These are phyloP conservation scores for Chaetura pelagica DNA, from an alignment of 2,113 vertebrate genomes.

Conservation along the genomic window DNA sequence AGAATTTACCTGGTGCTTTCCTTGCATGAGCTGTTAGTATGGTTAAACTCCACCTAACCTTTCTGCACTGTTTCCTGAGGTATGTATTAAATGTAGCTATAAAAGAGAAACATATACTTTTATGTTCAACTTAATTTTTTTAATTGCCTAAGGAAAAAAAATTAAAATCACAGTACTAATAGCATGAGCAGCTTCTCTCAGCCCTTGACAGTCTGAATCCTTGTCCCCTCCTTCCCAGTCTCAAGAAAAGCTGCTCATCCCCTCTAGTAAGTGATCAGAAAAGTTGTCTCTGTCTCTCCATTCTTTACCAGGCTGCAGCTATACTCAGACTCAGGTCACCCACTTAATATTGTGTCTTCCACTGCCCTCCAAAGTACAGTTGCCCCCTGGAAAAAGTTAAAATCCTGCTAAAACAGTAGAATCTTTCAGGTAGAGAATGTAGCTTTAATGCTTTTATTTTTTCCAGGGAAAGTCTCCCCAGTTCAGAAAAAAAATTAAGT, in stretches of 20 bases:
- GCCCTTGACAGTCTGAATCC: background rate
- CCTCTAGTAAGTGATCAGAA: background rate
- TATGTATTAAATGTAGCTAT: background rate
- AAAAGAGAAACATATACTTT: background rate
- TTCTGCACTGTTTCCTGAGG: conserved; percentile 2
- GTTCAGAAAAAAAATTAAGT: background rate
- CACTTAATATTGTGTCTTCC: background rate
- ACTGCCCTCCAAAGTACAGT: background rate
- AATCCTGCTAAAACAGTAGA: background rate
- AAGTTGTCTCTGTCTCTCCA: rapidly evolving
- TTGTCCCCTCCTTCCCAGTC: background rate
- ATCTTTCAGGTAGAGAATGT: background rate
- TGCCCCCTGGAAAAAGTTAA: background rate
- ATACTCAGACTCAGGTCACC: background rate
- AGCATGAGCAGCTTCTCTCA: background rate
- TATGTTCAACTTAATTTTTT: background rate
- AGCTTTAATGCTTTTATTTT: background rate
- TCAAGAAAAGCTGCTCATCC: background rate
- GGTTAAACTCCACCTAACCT: conserved; percentile 40
- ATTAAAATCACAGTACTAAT: background rate
- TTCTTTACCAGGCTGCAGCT: background rate
- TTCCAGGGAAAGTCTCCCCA: background rate
- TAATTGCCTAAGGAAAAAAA: background rate
- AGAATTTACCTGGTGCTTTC: conserved; percentile 12
- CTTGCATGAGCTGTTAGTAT: conserved; percentile 15